Percentiles rank a stretch among this genome's conserved stretches.
Evolutionary conservation across 1,140 invertebrate species (phyloP).

Genomic region (Cherax destructor): DNA sequence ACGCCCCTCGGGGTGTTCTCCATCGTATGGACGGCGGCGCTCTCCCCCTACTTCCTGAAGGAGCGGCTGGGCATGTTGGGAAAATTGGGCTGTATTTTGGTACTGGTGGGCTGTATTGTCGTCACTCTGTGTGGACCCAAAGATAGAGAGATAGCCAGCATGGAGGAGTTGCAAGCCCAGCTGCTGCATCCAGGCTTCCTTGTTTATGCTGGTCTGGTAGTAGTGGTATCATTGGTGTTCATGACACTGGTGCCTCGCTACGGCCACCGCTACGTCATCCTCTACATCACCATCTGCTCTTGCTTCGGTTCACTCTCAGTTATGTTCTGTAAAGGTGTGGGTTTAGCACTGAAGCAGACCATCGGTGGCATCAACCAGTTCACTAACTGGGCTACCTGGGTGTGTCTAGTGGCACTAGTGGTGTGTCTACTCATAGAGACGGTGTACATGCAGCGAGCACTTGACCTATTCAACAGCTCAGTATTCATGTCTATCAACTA

Average conservation of each 20-base stretch:
- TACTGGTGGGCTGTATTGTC: conserved; percentile 68
- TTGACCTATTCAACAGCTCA: conserved; percentile 71
- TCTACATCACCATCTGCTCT: conserved; percentile 69
- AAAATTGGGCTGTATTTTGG: conserved; percentile 62
- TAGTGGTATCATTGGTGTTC: conserved; percentile 57
- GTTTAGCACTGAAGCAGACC: conserved; percentile 66
- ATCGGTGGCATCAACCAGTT: conserved; percentile 62
- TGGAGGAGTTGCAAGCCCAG: conserved; percentile 68
- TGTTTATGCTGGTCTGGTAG: conserved; percentile 62
- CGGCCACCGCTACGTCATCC: conserved; percentile 65
- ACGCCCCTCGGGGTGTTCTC: conserved; percentile 70
- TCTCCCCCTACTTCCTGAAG: conserved; percentile 69
- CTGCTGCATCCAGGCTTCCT: conserved; percentile 66
- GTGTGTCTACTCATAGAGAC: conserved; percentile 67
- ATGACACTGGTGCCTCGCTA: conserved; percentile 68
- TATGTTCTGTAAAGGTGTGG: conserved; percentile 71
- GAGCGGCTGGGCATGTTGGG: conserved; percentile 57
- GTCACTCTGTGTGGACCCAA: conserved; percentile 70
- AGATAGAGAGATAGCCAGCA: conserved; percentile 64
- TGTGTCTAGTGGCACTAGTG: conserved; percentile 53
- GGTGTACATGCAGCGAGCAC: conserved; percentile 67
- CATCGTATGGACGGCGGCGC: conserved; percentile 65
- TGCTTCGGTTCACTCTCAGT: conserved; percentile 69
- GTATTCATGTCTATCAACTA: conserved; percentile 72
- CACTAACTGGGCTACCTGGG: conserved; percentile 66